Percentiles rank a stretch among this genome's conserved stretches.
Evolutionary conservation across 2,888 invertebrate species (phyloP).

Genomic region (Graphium colonna): DNA sequence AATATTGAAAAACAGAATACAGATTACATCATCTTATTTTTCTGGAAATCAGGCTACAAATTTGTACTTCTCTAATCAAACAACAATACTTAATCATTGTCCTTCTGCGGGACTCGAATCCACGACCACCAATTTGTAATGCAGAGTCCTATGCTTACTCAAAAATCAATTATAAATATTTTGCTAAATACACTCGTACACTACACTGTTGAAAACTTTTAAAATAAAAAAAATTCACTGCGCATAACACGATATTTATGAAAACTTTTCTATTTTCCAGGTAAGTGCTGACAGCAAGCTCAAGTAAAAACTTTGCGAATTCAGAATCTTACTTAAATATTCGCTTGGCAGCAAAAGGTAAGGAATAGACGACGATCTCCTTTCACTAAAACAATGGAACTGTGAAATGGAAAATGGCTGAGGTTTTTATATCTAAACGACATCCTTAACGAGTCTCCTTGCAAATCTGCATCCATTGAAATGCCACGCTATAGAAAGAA

Average conservation of each 20-base stretch:
- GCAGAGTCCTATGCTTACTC: too few species aligned
- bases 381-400: constrained; percentile 12
- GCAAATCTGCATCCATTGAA: not conserved
- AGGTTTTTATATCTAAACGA: constrained; percentile 8
- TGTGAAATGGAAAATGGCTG: not conserved
- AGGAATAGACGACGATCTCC: constrained; percentile 11
- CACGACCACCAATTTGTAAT: too few species aligned
- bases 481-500: constrained; percentile 5
- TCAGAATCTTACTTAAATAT: constrained; percentile 10
- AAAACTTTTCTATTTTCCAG: constrained; percentile 6
- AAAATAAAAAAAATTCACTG: too few species aligned
- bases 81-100: too few species aligned
- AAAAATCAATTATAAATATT: too few species aligned
- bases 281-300: constrained; percentile 1
- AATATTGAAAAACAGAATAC: too few species aligned
- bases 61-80: too few species aligned
- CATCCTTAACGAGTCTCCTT: constrained; percentile 15
- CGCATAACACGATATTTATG: not conserved
- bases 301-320: not conserved
- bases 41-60: too few species aligned
- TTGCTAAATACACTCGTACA: too few species aligned
- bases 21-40: too few species aligned
- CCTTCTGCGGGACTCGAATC: too few species aligned
- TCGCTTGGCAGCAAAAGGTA: not conserved
- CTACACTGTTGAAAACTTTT: not conserved